phyloP scores from a whole-genome alignment of 2,888 invertebrate species.

The Tenthredo livida region DNA sequence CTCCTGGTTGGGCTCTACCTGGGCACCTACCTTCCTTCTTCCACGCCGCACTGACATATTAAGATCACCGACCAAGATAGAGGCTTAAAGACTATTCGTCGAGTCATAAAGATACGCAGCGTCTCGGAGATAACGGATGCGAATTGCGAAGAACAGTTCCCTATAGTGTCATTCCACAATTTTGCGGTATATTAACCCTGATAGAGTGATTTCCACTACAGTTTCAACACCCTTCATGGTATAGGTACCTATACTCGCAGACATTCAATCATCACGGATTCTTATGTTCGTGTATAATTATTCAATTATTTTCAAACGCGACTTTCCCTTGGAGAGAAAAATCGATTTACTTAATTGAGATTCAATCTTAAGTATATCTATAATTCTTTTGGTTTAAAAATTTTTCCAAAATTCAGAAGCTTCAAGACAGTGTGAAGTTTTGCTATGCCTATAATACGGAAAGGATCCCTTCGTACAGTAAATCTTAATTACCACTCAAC shows the following conservation, averaged over 20 bases:
- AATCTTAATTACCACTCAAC: slow-evolving; percentile 45
- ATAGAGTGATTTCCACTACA: slow-evolving; percentile 35
- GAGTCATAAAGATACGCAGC: slow-evolving; percentile 66
- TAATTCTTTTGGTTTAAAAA: not conserved
- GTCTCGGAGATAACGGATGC: slow-evolving; percentile 33
- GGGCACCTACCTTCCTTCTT: slow-evolving; percentile 28
- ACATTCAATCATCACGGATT: not conserved
- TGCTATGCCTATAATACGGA: not conserved
- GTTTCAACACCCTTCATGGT: not conserved
- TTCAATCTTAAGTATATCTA: not conserved
- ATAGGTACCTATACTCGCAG: not conserved
- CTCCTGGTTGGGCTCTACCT: slow-evolving; percentile 24
- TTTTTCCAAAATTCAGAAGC: not conserved
- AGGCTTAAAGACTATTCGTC: slow-evolving; percentile 56
- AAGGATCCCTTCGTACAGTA: not conserved
- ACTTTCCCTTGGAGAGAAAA: not conserved
- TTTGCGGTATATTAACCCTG: slow-evolving; percentile 36
- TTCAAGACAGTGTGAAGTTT: not conserved
- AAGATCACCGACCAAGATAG: slow-evolving; percentile 69
- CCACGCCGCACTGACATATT: slow-evolving; percentile 65
- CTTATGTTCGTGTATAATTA: not conserved
- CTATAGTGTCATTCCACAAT: slow-evolving; percentile 34
- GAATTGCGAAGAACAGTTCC: slow-evolving; percentile 10
- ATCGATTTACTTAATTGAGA: not conserved
- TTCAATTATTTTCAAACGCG: not conserved